phyloP scores from a whole-genome alignment of 2,113 vertebrate genomes.

The Ailurus styani region DNA sequence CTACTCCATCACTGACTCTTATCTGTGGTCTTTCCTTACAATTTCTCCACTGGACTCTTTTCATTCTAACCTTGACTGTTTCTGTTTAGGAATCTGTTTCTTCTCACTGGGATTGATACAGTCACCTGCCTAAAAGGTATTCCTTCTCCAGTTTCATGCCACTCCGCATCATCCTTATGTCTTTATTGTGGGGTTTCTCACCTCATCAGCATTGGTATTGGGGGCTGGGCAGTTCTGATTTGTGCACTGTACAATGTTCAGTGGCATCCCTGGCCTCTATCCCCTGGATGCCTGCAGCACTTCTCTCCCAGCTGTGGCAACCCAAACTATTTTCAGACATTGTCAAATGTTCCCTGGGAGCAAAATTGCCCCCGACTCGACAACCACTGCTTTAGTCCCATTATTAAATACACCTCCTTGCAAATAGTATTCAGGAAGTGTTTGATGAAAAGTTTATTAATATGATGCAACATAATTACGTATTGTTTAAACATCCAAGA shows the following conservation, averaged over 20 bases:
- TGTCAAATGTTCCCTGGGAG: background rate
- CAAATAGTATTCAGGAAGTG: background rate
- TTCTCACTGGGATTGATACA: background rate
- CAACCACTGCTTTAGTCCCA: background rate
- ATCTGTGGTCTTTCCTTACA: background rate
- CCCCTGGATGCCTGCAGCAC: background rate
- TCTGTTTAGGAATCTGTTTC: background rate
- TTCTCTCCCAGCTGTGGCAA: background rate
- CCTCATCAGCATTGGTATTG: background rate
- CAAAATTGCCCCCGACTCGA: background rate
- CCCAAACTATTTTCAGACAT: background rate
- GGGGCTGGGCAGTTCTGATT: background rate
- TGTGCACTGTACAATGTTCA: no score
- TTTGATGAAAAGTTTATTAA: background rate
- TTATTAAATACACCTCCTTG: background rate
- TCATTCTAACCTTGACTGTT: background rate
- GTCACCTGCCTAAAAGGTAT: background rate
- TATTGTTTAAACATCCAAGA: background rate
- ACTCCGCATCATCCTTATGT: background rate
- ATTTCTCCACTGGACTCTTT: background rate
- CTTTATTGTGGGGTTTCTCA: background rate
- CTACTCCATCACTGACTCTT: background rate
- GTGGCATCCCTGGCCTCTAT: background rate
- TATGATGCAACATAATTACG: background rate
- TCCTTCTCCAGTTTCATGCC: background rate